Percentiles rank a stretch among this genome's conserved stretches.
These are phyloP conservation scores for Phoxinus phoxinus DNA, from an alignment of 2,113 vertebrate genomes.

Conservation along the genomic window DNA sequence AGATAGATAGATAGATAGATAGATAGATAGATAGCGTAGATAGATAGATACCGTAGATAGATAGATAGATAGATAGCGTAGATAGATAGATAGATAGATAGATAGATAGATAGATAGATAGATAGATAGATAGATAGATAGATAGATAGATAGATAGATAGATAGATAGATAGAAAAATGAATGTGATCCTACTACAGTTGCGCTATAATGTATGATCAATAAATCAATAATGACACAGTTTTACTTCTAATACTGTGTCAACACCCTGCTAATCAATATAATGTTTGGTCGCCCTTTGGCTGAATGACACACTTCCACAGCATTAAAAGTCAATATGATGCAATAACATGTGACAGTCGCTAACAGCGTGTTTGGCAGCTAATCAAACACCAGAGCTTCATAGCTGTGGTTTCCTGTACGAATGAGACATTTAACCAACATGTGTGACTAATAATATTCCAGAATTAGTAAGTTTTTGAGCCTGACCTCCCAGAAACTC, in stretches of 20 bases:
- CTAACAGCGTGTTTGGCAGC: background rate
- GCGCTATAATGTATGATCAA: background rate
- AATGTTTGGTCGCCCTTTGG: background rate
- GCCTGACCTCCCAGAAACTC: constrained; percentile 97
- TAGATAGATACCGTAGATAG: too few species aligned
- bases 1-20: too few species aligned
- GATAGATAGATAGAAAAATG: background rate
- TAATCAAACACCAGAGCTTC: background rate
- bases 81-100: too few species aligned
- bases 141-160: too few species aligned
- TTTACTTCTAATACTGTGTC: background rate
- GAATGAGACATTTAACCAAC: background rate
- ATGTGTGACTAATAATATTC: background rate
- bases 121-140: too few species aligned
- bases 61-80: too few species aligned
- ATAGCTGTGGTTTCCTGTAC: background rate
- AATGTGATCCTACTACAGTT: background rate
- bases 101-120: too few species aligned
- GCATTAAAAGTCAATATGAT: constrained; percentile 3
- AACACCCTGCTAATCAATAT: background rate
- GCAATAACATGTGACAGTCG: background rate
- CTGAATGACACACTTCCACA: constrained; percentile 3
- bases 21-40: too few species aligned
- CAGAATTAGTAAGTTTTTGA: background rate
- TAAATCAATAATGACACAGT: constrained; percentile 5